phyloP scores from a whole-genome alignment of 2,888 invertebrate genomes.

The Euclidia mi region DNA sequence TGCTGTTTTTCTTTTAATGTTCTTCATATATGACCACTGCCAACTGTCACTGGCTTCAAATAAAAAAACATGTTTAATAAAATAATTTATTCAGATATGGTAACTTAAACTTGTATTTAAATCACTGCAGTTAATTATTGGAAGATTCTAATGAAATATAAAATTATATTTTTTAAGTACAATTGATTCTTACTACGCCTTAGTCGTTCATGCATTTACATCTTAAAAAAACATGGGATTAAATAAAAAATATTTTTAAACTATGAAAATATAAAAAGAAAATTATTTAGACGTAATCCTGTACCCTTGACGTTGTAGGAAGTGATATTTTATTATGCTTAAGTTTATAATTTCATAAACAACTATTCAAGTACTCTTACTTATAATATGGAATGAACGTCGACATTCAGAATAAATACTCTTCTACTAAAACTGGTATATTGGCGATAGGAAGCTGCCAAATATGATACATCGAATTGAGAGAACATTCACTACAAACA shows the following conservation, averaged over 20 bases:
- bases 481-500: constrained; percentile 37
- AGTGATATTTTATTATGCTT: constrained; percentile 19
- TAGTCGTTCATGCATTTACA: constrained; percentile 59
- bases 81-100: constrained; percentile 43
- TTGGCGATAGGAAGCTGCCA: constrained; percentile 31
- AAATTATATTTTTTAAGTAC: constrained; percentile 73
- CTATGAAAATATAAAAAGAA: constrained; percentile 58
- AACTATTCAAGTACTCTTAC: constrained; percentile 5
- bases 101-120: constrained; percentile 37
- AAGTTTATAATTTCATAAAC: background rate
- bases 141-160: constrained; percentile 53
- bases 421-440: constrained; percentile 20
- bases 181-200: constrained; percentile 47
- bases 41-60: constrained; percentile 24
- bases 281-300: constrained; percentile 39
- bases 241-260: constrained; percentile 54
- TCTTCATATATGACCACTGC: too few relatives aligned
- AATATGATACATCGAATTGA: constrained; percentile 6
- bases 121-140: constrained; percentile 27
- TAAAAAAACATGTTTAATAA: constrained; percentile 39
- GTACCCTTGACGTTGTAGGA: constrained; percentile 46
- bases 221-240: constrained; percentile 58
- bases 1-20: too few relatives aligned
- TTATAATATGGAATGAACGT: constrained; percentile 11
- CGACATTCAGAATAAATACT: constrained; percentile 1